These are phyloP conservation scores for Listronotus oregonensis DNA, from an alignment of 1,140 invertebrate species.

Conservation along the genomic window DNA sequence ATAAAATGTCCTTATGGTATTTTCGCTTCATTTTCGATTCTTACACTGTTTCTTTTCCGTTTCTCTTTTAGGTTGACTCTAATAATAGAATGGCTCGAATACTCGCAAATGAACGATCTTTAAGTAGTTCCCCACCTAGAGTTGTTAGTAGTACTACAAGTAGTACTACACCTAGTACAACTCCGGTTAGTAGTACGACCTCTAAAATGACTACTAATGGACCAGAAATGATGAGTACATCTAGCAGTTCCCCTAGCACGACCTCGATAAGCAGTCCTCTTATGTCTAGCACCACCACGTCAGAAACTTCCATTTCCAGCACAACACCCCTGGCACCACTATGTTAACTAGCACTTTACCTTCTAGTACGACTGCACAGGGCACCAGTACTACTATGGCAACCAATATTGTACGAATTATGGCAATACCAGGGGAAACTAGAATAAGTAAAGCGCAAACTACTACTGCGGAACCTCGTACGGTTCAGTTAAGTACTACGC, in stretches of 20 bases:
- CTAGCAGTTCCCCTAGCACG: constrained; percentile 6
- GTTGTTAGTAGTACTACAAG: constrained; percentile 22
- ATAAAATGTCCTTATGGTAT: background rate
- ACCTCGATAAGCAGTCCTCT: constrained; percentile 3
- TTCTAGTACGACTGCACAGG: constrained; percentile 37
- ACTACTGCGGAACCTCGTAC: constrained; percentile 31
- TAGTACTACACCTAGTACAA: constrained; percentile 11
- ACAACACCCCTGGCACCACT: constrained; percentile 23
- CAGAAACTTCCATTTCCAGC: constrained; percentile 1
- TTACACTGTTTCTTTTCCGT: constrained; percentile 5
- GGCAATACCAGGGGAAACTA: constrained; percentile 26
- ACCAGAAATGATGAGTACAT: background rate
- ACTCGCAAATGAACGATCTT: constrained; percentile 22
- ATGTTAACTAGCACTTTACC: constrained; percentile 22
- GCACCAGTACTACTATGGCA: constrained; percentile 31
- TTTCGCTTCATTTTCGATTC: background rate
- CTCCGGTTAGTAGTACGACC: background rate
- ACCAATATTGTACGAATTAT: constrained; percentile 19
- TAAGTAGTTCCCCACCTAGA: constrained; percentile 12
- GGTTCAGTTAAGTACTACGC: constrained; percentile 24
- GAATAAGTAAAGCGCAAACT: constrained; percentile 28
- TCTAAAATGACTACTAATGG: constrained; percentile 1
- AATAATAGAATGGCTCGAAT: constrained; percentile 26
- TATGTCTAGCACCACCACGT: constrained; percentile 4
- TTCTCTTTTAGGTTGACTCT: constrained; percentile 34